Evolutionary conservation across 2,797 vertebrate genomes (phyloP).

Genomic region (Sebastes jordani): DNA sequence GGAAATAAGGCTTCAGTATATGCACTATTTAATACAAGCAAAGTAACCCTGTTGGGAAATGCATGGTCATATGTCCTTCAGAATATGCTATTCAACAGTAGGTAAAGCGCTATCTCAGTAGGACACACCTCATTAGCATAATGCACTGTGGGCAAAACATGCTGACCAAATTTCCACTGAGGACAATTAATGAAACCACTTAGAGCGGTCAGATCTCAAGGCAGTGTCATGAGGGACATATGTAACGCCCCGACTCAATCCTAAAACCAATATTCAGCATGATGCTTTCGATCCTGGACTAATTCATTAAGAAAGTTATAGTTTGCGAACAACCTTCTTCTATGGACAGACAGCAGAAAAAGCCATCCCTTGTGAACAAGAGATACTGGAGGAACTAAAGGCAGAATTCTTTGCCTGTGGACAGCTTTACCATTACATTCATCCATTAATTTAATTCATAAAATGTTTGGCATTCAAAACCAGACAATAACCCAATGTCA

Average conservation of each 20-base stretch:
- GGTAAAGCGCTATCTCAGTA: slow-evolving; percentile 1
- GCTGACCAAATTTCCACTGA: slow-evolving; percentile 24
- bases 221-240: neutral
- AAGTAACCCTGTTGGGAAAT: slow-evolving; percentile 10
- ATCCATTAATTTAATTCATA: neutral
- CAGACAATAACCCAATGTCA: too few species aligned
- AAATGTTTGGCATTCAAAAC: neutral
- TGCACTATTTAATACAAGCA: neutral
- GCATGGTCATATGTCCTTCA: neutral
- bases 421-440: neutral
- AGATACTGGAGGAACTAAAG: neutral
- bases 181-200: slow-evolving; percentile 36
- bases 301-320: neutral
- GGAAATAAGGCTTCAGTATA: neutral
- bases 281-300: neutral
- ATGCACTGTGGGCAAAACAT: neutral
- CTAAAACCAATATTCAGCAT: slow-evolving; percentile 12
- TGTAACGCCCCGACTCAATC: neutral
- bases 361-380: neutral
- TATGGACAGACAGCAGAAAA: neutral
- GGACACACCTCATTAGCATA: slow-evolving; percentile 14
- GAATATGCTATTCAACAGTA: neutral
- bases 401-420: too few species aligned
- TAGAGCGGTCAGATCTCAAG: slow-evolving; percentile 1
- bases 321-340: neutral